These are phyloP conservation scores for Agrilus mali DNA, from an alignment of 2,888 invertebrate species.

Conservation along the genomic window DNA sequence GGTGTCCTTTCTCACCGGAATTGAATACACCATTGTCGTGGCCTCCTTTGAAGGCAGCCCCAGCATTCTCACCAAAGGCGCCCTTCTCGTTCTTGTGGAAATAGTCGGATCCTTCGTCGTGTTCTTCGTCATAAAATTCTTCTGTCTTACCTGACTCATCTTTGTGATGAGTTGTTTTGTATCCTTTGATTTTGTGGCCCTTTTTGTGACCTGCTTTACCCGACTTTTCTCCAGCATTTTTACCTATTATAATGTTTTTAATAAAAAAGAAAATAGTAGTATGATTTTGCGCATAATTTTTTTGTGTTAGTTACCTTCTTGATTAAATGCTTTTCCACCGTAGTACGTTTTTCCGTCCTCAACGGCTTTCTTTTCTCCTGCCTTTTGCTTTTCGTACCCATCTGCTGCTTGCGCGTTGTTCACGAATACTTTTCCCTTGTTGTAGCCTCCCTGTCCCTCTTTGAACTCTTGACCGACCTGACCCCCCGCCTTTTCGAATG, in stretches of 20 bases:
- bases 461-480: slow-evolving; percentile 42
- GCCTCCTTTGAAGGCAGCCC: slow-evolving; percentile 45
- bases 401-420: slow-evolving; percentile 34
- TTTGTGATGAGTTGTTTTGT: slow-evolving; percentile 51
- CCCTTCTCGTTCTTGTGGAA: slow-evolving; percentile 43
- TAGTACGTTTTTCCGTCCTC: slow-evolving; percentile 48
- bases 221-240: slow-evolving; percentile 42
- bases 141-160: slow-evolving; percentile 54
- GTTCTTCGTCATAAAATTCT: slow-evolving; percentile 51
- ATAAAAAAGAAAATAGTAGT: slow-evolving; percentile 1
- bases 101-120: slow-evolving; percentile 49
- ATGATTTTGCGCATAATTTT: slow-evolving; percentile 1
- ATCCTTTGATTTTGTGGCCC: slow-evolving; percentile 53
- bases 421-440: slow-evolving; percentile 37
- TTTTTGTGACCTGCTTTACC: slow-evolving; percentile 48
- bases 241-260: slow-evolving; percentile 23
- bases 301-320: slow-evolving; percentile 36
- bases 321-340: slow-evolving; percentile 43
- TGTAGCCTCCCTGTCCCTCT: slow-evolving; percentile 44
- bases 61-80: slow-evolving; percentile 43
- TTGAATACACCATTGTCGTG: slow-evolving; percentile 46
- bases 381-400: slow-evolving; percentile 43
- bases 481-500: slow-evolving; percentile 41
- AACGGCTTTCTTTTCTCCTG: slow-evolving; percentile 44
- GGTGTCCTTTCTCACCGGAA: slow-evolving; percentile 43